Evolutionary conservation across 2,888 invertebrate species (phyloP).

Genomic region (Ametastegia equiseti): DNA sequence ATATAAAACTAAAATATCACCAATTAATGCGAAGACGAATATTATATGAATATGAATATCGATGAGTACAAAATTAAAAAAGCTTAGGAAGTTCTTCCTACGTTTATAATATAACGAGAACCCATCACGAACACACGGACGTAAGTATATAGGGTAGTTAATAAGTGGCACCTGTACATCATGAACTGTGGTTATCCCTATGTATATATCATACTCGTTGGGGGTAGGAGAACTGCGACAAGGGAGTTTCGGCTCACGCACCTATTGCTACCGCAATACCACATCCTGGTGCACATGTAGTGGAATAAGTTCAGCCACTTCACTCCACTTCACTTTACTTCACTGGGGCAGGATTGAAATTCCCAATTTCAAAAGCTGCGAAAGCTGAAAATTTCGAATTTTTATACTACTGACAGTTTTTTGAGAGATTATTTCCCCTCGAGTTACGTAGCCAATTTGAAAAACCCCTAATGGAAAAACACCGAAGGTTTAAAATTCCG

Average conservation of each 20-base stretch:
- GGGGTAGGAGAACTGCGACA: background rate
- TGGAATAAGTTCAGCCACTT: background rate
- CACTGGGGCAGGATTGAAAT: background rate
- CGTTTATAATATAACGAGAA: background rate
- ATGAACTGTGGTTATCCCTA: background rate
- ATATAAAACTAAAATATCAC: background rate
- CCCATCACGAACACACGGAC: background rate
- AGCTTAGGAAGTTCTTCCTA: background rate
- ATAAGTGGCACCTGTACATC: background rate
- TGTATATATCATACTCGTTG: no score
- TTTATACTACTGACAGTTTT: no score
- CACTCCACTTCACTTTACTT: background rate
- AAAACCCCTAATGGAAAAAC: no score
- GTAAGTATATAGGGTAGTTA: background rate
- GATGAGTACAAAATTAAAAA: no score
- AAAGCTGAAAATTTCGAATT: no score
- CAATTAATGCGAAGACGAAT: no score
- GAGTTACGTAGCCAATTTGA: no score
- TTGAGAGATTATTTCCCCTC: no score
- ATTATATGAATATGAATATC: no score
- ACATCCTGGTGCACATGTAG: background rate
- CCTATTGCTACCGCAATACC: background rate
- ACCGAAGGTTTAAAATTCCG: no score
- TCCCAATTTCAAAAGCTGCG: no score
- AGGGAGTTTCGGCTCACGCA: background rate